A percentile compares a stretch with the other conserved stretches of the same genome.
Evolutionary conservation across 1,140 invertebrate genomes (phyloP).

Genomic region (Kradibia gibbosae): DNA sequence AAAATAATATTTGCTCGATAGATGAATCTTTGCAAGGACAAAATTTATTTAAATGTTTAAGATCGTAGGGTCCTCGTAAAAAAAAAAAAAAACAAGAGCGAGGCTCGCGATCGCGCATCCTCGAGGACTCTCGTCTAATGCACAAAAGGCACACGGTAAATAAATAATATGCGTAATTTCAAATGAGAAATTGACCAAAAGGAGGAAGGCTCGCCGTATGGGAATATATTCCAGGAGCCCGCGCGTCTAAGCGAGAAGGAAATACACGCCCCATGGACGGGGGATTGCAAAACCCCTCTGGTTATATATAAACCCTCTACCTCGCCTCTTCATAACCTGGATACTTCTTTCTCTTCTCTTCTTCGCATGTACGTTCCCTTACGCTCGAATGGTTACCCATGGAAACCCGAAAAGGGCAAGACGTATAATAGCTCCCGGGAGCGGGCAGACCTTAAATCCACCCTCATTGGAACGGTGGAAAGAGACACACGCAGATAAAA

Average conservation of each 20-base stretch:
- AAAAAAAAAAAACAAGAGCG: background rate
- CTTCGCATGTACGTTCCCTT: background rate
- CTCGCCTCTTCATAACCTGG: background rate
- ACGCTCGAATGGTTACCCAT: constrained; percentile 27
- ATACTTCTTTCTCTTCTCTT: background rate
- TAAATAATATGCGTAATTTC: background rate
- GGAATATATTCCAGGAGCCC: background rate
- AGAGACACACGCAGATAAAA: constrained; percentile 1
- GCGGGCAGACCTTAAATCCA: constrained; percentile 23
- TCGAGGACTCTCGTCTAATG: too few species aligned
- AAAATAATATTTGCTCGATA: too few species aligned
- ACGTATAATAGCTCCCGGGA: constrained; percentile 53
- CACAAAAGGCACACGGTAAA: too few species aligned
- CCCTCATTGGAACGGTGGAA: background rate
- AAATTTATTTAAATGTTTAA: too few species aligned
- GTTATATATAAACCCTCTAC: background rate
- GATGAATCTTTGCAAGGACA: too few species aligned
- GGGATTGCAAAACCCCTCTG: background rate
- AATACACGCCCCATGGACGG: background rate
- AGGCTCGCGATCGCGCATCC: too few species aligned
- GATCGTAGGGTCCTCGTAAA: too few species aligned
- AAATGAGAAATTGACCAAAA: background rate
- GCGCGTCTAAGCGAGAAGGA: background rate
- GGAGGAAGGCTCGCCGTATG: background rate
- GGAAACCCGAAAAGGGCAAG: constrained; percentile 48